Conservation (phyloP, 2,888 invertebrate genomes). For the Crioceris asparagi region DNA sequence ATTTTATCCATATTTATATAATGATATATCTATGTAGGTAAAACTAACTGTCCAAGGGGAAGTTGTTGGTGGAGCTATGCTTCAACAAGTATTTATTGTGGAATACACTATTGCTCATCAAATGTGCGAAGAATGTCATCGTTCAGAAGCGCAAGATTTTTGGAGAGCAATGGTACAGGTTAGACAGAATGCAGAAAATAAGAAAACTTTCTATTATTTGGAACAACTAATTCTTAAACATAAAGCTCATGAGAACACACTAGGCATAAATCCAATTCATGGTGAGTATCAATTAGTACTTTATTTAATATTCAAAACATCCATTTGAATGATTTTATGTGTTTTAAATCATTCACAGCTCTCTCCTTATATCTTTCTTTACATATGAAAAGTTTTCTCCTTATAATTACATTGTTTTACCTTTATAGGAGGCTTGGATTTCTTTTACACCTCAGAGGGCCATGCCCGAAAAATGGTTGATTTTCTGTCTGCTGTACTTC, state of each 20-base stretch:
- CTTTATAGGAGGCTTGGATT: slow-evolving; percentile 68
- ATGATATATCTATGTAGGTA: slow-evolving; percentile 38
- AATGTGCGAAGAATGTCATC: slow-evolving; percentile 96
- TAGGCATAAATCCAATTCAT: slow-evolving; percentile 57
- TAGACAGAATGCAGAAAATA: slow-evolving; percentile 78
- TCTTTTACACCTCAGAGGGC: slow-evolving; percentile 81
- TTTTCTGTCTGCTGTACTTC: slow-evolving; percentile 79
- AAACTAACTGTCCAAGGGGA: slow-evolving; percentile 94
- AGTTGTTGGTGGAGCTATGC: slow-evolving; percentile 77
- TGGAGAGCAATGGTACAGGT: slow-evolving; percentile 93
- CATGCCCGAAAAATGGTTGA: slow-evolving; percentile 93
- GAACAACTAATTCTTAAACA: slow-evolving; percentile 96
- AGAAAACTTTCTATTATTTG: slow-evolving; percentile 94
- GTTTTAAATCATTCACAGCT: background rate
- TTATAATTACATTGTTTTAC: slow-evolving; percentile 6
- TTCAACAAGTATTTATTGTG: slow-evolving; percentile 92
- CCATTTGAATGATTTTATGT: background rate
- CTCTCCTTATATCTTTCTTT: slow-evolving; percentile 1
- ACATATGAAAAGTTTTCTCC: slow-evolving; percentile 1
- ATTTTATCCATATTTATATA: background rate
- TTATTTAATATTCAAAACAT: background rate
- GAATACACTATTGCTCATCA: slow-evolving; percentile 86
- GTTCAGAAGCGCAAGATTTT: slow-evolving; percentile 93
- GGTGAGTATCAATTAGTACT: slow-evolving; percentile 16
- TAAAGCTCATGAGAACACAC: slow-evolving; percentile 78